Evolutionary conservation across 2,797 vertebrate species (phyloP), one percentile per base, ranked within the genome.

Genomic region (Mycteria americana): DNA sequence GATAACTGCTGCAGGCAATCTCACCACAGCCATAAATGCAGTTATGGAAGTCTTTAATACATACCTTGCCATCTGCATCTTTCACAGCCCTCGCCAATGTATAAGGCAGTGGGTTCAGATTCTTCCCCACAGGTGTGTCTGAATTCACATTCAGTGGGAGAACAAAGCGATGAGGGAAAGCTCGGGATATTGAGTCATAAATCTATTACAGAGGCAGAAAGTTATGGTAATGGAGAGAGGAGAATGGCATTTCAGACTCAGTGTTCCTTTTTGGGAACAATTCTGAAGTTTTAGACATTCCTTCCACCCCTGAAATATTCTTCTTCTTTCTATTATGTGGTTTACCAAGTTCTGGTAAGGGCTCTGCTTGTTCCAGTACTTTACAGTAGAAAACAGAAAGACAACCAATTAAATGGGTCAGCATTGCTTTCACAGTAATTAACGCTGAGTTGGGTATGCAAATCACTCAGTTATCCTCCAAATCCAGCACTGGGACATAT

Each of bases 91-190:
- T 98, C 12, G 99, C 99, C 19, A 73, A 68, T 27, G 98, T 99
- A 43, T 97, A 98, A 57, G 97, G 82, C 81, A 98, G 93, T 0
- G 98, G 98, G 96, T 98, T 99, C 82, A 99, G 98, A 94, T 99
- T 99, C 92, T 98, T 97, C 37, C 97, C 98, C 37, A 92, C 91
- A 0, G 98, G 97, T 2, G 98, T 98, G 43, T 98, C 96, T 64
- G 68, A 41, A 77, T 91, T 98, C 88, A 99, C 95, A 3, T 97
- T 43, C 31, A 99, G 97, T 11, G 99, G 99, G 88, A 99, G 98
- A 68, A 99, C 99, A 88, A 99, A 99, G 33, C 99, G 98, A 4
- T 98, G 97, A 63, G 99, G 99, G 80, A 98, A 99, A 10, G 91
- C 59, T 78, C 63, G 98, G 80, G 91, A 43, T 57, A 96, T 1